These are phyloP conservation scores for Syngnathus typhle DNA, from an alignment of 2,113 vertebrate genomes.

Conservation along the genomic window DNA sequence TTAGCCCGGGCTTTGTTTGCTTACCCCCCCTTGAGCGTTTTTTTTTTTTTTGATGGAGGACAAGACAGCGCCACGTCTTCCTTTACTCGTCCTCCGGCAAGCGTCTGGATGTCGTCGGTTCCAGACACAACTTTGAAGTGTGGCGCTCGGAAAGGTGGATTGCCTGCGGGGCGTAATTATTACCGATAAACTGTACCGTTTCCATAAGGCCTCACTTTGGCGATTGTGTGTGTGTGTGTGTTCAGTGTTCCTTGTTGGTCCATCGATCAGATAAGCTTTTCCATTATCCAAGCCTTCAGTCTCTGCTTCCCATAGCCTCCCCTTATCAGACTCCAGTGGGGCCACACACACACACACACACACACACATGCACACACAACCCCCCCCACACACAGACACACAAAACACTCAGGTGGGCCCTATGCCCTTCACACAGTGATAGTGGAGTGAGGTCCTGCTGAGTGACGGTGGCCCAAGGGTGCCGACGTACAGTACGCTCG, in stretches of 20 bases:
- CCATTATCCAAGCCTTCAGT: constrained; percentile 71
- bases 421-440: constrained; percentile 72
- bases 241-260: constrained; percentile 66
- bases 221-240: constrained; percentile 15
- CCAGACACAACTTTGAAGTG: constrained; percentile 1
- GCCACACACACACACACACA: constrained; percentile 42
- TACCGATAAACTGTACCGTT: constrained; percentile 55
- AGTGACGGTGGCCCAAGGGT: constrained; percentile 66
- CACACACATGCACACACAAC: constrained; percentile 19
- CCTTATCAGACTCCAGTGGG: constrained; percentile 67
- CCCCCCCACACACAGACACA: constrained; percentile 2
- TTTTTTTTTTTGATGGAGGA: constrained; percentile 59
- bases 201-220: constrained; percentile 51
- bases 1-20: constrained; percentile 65
- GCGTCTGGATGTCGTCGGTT: constrained; percentile 12
- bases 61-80: constrained; percentile 53
- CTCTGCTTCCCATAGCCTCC: constrained; percentile 65
- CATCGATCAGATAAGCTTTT: constrained; percentile 73
- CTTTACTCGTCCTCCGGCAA: constrained; percentile 17
- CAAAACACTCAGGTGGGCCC: constrained; percentile 53
- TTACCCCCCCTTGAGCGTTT: constrained; percentile 35
- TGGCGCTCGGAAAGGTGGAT: constrained; percentile 53
- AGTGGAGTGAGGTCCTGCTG: constrained; percentile 58
- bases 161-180: constrained; percentile 56
- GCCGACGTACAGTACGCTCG: constrained; percentile 49